phyloP scores from a whole-genome alignment of 30 jellyfish, hydroid and myxozoan species.

The Hydra vulgaris region DNA sequence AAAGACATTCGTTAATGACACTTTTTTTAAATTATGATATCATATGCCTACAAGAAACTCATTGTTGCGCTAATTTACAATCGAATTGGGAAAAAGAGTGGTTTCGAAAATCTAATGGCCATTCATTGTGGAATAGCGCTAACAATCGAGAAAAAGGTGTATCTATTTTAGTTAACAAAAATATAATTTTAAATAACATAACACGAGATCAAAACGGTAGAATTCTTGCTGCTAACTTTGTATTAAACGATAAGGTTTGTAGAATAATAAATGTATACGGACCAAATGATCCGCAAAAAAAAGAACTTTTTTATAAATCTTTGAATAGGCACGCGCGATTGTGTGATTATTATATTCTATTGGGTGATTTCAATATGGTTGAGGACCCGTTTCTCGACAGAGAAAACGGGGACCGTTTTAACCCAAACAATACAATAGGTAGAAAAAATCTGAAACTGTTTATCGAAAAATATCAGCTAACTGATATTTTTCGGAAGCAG shows the following conservation, averaged over 20 bases:
- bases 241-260: too few relatives aligned
- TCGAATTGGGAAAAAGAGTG: neutral
- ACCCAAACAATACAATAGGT: neutral
- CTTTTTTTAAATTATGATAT: neutral
- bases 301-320: neutral
- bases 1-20: neutral
- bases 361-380: neutral
- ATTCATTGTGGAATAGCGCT: neutral
- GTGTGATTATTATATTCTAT: neutral
- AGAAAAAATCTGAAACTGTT: neutral
- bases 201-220: neutral
- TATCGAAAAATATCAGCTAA: neutral
- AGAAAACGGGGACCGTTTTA: neutral
- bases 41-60: neutral
- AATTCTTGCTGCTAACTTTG: neutral
- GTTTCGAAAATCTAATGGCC: neutral
- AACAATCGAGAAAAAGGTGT: neutral
- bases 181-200: too few relatives aligned
- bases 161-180: neutral
- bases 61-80: neutral
- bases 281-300: neutral
- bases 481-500: neutral
- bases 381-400: neutral
- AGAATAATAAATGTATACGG: neutral
- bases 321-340: neutral